Base-by-base conservation (phyloP, 2,888 invertebrate species). In the Leptothorax acervorum region DNA sequence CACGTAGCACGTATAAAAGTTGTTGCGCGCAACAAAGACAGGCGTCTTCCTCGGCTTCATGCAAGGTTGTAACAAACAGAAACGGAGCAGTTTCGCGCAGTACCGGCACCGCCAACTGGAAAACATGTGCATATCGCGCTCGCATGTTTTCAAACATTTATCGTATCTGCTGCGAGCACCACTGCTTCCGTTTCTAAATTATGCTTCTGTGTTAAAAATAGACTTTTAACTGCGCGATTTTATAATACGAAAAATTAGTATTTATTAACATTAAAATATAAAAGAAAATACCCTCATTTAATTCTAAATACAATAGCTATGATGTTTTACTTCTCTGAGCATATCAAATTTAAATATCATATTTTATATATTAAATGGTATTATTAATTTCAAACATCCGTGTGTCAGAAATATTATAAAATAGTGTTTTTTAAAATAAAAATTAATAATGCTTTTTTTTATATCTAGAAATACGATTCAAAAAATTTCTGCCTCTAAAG, bases 1-100 rank as follows among this genome's bases (percentile, higher is more conserved):
- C 45, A 28, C 9, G 48, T 74, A 57, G 48, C n/a, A 60, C 31
- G n/a, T 45, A 79, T 71, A 79, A 79, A 79, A 79, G 35, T 73
- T 28, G 79, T 35, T 35, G 3, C 42, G 66, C 65, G 18, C 45
- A 57, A 48, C 57, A 12, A 60, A 79, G 57, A 6, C 18, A 73
- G 71, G 4, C 31, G 11, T 79, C 60, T 60, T 79, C 45, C 48
- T 60, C 23, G 23, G 12, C 31, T 60, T 71, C 60, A 60, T 79
- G 48, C 12, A 51, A 74, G 12, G 74, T 48, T 79, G 60, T 39
- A 79, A 73, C 57, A 39, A 73, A 73, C 73, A 79, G 48, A 35
- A 79, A 4, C 23, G 18, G n/a, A 55, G 57, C 35, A 45, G 18
- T 79, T 79, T n/a, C 35, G 11, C 35, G 12, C 11, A n/a, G 18